These are phyloP conservation scores for Drosophila paranaensis DNA, from an alignment of 2,888 invertebrate species.

Conservation along the genomic window DNA sequence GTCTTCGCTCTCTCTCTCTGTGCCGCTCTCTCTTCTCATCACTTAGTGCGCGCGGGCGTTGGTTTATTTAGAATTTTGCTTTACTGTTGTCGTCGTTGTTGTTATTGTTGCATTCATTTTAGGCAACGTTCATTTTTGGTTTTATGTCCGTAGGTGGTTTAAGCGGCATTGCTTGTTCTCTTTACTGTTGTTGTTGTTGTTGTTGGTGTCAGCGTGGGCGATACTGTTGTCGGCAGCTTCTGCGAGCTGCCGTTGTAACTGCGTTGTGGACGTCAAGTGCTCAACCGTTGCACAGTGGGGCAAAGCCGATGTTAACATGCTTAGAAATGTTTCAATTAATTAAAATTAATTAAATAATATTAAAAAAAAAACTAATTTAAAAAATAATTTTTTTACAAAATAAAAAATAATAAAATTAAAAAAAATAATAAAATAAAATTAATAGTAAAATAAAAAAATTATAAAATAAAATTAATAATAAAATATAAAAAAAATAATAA, in stretches of 20 bases:
- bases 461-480: neutral
- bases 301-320: neutral
- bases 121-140: slow-evolving; percentile 68
- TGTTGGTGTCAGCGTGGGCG: slow-evolving; percentile 36
- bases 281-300: slow-evolving; percentile 23
- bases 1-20: neutral
- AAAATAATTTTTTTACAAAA: no score
- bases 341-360: neutral
- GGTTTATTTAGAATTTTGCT: slow-evolving; percentile 73
- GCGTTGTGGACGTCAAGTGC: slow-evolving; percentile 33
- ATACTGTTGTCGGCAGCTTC: slow-evolving; percentile 26
- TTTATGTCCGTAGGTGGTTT: slow-evolving; percentile 63
- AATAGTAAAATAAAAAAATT: no score
- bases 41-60: slow-evolving; percentile 53
- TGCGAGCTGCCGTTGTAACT: slow-evolving; percentile 31
- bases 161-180: slow-evolving; percentile 48
- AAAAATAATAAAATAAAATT: no score
- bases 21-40: neutral
- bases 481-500: no score
- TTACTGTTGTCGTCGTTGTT: slow-evolving; percentile 24
- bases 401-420: no score
- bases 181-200: slow-evolving; percentile 27
- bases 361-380: no score
- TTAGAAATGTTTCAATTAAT: no score
- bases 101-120: slow-evolving; percentile 31